phyloP scores from a whole-genome alignment of 2,888 invertebrate species.

The Zaprionus bogoriensis region DNA sequence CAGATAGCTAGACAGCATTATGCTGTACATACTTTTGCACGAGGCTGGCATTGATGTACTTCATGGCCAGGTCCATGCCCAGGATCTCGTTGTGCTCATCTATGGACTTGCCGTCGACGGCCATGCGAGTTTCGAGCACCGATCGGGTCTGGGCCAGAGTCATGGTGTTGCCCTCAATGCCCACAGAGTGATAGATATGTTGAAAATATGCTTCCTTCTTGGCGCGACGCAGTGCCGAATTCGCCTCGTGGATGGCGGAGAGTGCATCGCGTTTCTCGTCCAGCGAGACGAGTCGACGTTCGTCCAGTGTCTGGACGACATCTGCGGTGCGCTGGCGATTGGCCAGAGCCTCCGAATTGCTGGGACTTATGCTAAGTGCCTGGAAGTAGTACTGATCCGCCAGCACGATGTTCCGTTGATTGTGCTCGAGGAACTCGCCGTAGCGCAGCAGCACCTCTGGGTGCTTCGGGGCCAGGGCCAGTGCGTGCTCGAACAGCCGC shows the following conservation, averaged over 20 bases:
- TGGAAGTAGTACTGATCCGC: constrained; percentile 96
- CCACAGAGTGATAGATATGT: constrained; percentile 98
- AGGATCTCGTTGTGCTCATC: constrained; percentile 98
- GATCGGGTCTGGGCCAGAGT: constrained; percentile 95
- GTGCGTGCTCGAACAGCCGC: constrained; percentile 94
- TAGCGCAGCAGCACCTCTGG: constrained; percentile 96
- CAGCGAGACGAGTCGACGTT: constrained; percentile 84
- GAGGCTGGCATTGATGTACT: constrained; percentile 93
- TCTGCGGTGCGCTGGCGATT: constrained; percentile 93
- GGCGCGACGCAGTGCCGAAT: constrained; percentile 91
- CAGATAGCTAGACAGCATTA: not conserved
- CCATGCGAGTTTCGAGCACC: constrained; percentile 94
- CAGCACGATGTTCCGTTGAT: constrained; percentile 91
- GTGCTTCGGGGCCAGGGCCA: constrained; percentile 94
- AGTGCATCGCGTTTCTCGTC: constrained; percentile 93
- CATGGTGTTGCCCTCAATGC: constrained; percentile 99
- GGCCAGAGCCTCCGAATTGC: constrained; percentile 89
- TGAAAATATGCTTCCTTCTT: constrained; percentile 98
- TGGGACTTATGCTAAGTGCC: constrained; percentile 92
- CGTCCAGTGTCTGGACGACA: constrained; percentile 94
- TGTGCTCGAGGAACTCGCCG: constrained; percentile 95
- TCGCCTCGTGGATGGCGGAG: constrained; percentile 90
- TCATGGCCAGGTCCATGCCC: constrained; percentile 96
- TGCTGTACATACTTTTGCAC: constrained; percentile 85
- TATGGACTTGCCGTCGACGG: constrained; percentile 94